Base-by-base conservation (phyloP, 2,888 invertebrate genomes). In the Aleiodes alternator region DNA sequence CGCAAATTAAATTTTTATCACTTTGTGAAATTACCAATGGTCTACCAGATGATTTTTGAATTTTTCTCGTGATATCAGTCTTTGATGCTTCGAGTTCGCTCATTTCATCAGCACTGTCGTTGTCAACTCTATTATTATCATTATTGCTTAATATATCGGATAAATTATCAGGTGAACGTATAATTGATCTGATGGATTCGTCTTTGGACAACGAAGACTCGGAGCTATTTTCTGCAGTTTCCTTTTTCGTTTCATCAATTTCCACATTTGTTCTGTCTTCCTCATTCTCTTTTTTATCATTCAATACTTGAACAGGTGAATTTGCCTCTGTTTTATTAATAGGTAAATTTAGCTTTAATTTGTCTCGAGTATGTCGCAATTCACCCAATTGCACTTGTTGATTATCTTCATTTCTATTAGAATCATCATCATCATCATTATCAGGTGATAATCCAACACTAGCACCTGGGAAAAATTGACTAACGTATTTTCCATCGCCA, bases 381-480 rank as follows among this genome's bases (percentile, higher is more conserved):
- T 95, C 95, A 29, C 95, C 95, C 8, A 95, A 89, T 34, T 88
- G 87, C 16, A 82, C 84, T 48, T 81, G 82, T n/a, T 68, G 69
- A 31, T 69, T 72, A 11, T 72, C 57, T 14, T 53, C 12, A 43
- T 16, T 31, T 50, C 66, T 56, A 56, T 23, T 71, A n/a, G 7
- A n/a, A n/a, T n/a, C 53, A 6, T 75, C 75, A 23, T 53, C 76
- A 50, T 75, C 78, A 72, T 71, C 38, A 59, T 55, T 50, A n/a
- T 76, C 75, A 38, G 51, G 34, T 48, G 14, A 29, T 23, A 79
- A 81, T 56, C 80, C 80, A 16, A 84, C 78, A 59, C 82, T 85
- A 23, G 87, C 87, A n/a, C 94, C 94, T 51, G 94, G 94, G 90
- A 94, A 94, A 90, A 94, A 94, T 89, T 94, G 94, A 85, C 94